Evolutionary conservation across 2,888 invertebrate genomes (phyloP), one percentile per base, ranked within the genome.

Genomic region (Syrphus vitripennis): DNA sequence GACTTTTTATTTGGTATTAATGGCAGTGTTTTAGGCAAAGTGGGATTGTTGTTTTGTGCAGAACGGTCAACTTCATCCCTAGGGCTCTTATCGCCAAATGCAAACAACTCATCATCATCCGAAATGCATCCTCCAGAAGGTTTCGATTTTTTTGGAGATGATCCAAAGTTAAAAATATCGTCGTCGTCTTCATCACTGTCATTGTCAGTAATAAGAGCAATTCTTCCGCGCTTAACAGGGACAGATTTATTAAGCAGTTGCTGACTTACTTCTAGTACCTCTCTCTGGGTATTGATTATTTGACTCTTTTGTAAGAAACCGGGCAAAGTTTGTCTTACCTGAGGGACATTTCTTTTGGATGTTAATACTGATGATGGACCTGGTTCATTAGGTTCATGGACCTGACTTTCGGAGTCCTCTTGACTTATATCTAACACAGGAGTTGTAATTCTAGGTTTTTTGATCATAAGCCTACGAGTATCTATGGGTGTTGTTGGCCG

Each of bases 101-200:
- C 88, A 63, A 90, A 90, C 9, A 90, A 74, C 14, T 87, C 67
- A 50, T 67, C 88, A 0, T 89, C 89, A 14, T 89, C 87, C 0
- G 79, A 88, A 26, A 82, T 79, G 12, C 87, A 72, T 5, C 55
- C 69, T 37, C 37, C 59, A 12, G 75, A 69, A 9, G 65, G 53
- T 53, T 29, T 88, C 31, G 19, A 29, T 26, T 87, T 88, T 70
- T 80, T 89, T 59, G 31, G 71, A 26, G 89, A 81, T 5, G 79
- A 87, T 1, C 88, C 90, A 88, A 91, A 92, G 31, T 90, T 88
- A 34, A 92, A 92, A 3, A 90, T 82, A 83, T 91, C 89, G 14
- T 90, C 90, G 19, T 89, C 90, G 16, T 89, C 90, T 63, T 91
- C 88, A 19, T 83, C 87, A 10, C 76, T 88, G 31, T 89, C 91